Evolutionary conservation across 92 coral and sea anemone genomes (phyloP).

Genomic region (Phenganax subtilis): DNA sequence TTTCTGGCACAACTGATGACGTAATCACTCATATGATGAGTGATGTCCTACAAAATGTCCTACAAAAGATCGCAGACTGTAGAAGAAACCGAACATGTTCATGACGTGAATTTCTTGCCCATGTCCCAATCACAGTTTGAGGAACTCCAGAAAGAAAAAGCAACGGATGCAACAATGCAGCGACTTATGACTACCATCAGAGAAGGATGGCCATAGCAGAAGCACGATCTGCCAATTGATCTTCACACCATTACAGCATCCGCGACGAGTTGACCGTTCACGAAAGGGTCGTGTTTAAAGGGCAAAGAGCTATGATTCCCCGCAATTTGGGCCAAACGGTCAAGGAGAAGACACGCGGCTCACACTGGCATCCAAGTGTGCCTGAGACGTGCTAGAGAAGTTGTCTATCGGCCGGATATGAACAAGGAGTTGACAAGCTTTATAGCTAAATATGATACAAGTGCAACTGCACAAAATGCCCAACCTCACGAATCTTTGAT

Average conservation of each 20-base stretch:
- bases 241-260: constrained; percentile 19
- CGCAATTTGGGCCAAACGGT: not conserved
- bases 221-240: constrained; percentile 20
- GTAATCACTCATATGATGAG: no score
- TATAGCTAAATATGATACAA: no score
- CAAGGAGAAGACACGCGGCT: not conserved
- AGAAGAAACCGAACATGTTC: no score
- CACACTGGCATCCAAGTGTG: constrained; percentile 33
- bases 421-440: not conserved
- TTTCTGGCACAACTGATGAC: no score
- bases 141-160: constrained; percentile 32
- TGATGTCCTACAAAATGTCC: no score
- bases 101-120: no score
- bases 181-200: constrained; percentile 34
- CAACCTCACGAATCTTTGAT: no score
- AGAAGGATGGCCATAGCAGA: constrained; percentile 46
- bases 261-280: constrained; percentile 44
- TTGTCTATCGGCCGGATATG: constrained; percentile 27
- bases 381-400: constrained; percentile 27
- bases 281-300: constrained; percentile 39
- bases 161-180: not conserved
- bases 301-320: not conserved
- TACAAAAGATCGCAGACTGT: no score
- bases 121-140: no score
- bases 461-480: no score